Evolutionary conservation across 2,113 vertebrate genomes (phyloP), one percentile per base, ranked within the genome.

Genomic region (Stigmatopora argus): DNA sequence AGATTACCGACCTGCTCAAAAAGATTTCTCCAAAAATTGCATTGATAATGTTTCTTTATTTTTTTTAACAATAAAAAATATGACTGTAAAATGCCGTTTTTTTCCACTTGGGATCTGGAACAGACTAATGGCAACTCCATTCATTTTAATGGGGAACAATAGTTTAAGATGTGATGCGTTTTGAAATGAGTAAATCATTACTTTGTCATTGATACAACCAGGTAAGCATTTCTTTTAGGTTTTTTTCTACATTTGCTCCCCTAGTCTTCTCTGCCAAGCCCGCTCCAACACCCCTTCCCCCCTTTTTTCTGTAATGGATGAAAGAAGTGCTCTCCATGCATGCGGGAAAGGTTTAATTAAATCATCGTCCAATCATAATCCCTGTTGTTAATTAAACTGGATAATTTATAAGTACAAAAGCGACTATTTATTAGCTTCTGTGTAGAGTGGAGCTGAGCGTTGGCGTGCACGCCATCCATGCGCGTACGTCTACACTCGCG

Each of bases 381-480:
- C 89, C 83, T 88, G 90, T 90, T 92, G 89, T 92, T 92, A 92
- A 92, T 92, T 90, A 92, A 92, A 92, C 89, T 90, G 88, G 89
- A 91, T 91, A 90, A 91, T 92, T 91, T 91, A 91, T 90, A 90
- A 91, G 90, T 69, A 89, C 75, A 89, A 87, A 90, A 87, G 87
- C 78, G 86, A 80, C 84, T 89, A 91, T 91, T 92, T 92, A 92
- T 91, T 90, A 92, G 90, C 90, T 71, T 85, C 75, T 82, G 79
- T 67, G 72, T 67, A 31, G 79, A 63, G 82, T 44, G 78, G 67
- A 74, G 79, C 82, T 67, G 77, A 56, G 64, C 73, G 15, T 62
- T 17, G 34, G 71, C 61, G 48, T 64, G 71, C 69, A 66, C 70
- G 63, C 15, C 10, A 53, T 17, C 15, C 60, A 51, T 65, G 73